Evolutionary conservation across 1,140 invertebrate species (phyloP).

Genomic region (Cyclargus thomasi): DNA sequence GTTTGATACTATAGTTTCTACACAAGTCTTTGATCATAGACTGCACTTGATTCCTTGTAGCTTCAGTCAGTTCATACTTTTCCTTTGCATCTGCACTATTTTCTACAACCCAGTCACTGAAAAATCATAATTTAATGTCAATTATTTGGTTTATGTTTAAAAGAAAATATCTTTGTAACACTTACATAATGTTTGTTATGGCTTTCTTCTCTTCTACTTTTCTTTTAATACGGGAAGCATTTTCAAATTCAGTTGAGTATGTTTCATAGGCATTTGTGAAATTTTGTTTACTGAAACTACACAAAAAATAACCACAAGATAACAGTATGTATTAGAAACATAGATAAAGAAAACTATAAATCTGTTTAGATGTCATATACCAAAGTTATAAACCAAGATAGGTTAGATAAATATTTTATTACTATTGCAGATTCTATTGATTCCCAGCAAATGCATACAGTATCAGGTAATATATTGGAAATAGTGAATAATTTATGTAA

Average conservation of each 20-base stretch:
- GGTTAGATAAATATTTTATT: too few relatives aligned
- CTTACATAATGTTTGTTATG: conserved; percentile 55
- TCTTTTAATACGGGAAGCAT: conserved; percentile 50
- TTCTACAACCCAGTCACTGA: conserved; percentile 58
- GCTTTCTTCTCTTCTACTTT: conserved; percentile 60
- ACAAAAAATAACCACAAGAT: conserved; percentile 13
- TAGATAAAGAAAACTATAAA: too few relatives aligned
- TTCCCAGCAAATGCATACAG: neutral
- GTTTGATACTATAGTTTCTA: conserved; percentile 66
- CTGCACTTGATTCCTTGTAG: conserved; percentile 59
- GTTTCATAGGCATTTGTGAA: conserved; percentile 54
- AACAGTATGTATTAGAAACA: neutral
- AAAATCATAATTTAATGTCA: conserved; percentile 22
- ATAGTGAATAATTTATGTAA: conserved; percentile 5
- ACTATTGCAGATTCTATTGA: too few relatives aligned
- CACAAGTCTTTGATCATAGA: conserved; percentile 52
- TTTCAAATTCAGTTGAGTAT: conserved; percentile 58
- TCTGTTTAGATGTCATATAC: too few relatives aligned
- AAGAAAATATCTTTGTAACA: neutral
- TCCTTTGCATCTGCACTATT: conserved; percentile 52
- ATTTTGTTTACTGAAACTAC: conserved; percentile 24
- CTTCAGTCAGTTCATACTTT: conserved; percentile 57
- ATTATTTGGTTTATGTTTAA: conserved; percentile 8
- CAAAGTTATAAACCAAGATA: too few relatives aligned
- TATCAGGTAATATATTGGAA: neutral